Evolutionary conservation across 1,140 invertebrate genomes (phyloP), one percentile per base, ranked within the genome.

Genomic region (Bombus waltoni): DNA sequence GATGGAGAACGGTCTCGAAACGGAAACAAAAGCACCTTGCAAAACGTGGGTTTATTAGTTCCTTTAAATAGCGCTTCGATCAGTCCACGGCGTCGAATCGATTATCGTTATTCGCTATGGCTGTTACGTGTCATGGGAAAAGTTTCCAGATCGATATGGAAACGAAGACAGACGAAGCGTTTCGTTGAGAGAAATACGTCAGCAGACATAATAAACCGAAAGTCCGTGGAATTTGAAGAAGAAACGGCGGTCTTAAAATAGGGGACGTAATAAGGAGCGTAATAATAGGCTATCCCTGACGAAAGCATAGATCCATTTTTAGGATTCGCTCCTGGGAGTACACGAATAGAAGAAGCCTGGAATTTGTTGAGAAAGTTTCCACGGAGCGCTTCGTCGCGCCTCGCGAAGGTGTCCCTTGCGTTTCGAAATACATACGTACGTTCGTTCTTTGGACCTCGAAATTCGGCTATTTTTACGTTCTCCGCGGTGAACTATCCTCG

Each of bases 381-480:
- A 78, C 74, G 25, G 35, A n/a, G 25, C 38, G 35, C 13, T 35
- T 32, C 15, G 72, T n/a, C n/a, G 32, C 42, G 28, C 42, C 10
- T 22, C 44, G 18, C 42, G 32, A 75, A 53, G 38, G n/a, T 77
- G 75, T 62, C 75, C 57, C 57, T 22, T 42, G 8, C 13, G 18
- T n/a, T 40, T 40, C 22, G 10, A 32, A 40, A 77, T 77, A n/a
- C 25, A 59, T 11, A 25, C 11, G 18, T 28, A 62, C 28, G 11
- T 28, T n/a, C 59, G n/a, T 59, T 53, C 35, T 40, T 28, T n/a
- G 35, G 53, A 18, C 22, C 11, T 13, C 18, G 42, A 47, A 32
- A 66, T 79, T 47, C 62, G 65, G 65, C 15, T 80, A 80, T 80
- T 80, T 80, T 80, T 80, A 80, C 44, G 13, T 18, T 35, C 40